phyloP scores from a whole-genome alignment of 2,113 vertebrate genomes.

The Lagopus leucura region DNA sequence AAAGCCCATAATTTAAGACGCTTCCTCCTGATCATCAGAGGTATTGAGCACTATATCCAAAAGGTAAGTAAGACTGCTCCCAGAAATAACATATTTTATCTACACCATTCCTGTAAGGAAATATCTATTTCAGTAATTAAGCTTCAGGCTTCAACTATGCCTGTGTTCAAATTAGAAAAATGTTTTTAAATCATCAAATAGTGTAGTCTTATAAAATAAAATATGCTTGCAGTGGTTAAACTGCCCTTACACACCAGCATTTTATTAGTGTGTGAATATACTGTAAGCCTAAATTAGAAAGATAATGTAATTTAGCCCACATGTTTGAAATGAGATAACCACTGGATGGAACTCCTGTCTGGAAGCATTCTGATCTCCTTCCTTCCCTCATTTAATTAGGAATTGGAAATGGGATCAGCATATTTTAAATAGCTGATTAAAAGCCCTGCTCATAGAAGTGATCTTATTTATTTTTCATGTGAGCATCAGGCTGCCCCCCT shows the following conservation, averaged over 20 bases:
- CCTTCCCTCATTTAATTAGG: not conserved
- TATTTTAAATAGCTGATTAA: slow-evolving; percentile 34
- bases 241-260: not conserved
- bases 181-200: slow-evolving; percentile 17
- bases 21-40: not conserved
- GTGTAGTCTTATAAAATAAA: slow-evolving; percentile 22
- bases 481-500: not conserved
- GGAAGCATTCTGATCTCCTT: not conserved
- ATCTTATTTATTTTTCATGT: not conserved
- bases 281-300: not conserved
- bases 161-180: slow-evolving; percentile 13
- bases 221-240: not conserved
- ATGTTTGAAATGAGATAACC: not conserved
- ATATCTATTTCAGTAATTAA: slow-evolving; percentile 15
- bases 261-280: not conserved
- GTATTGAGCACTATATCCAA: slow-evolving; percentile 1
- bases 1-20: slow-evolving; percentile 36
- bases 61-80: not conserved
- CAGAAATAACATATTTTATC: not conserved
- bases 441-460: not conserved
- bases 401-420: slow-evolving; percentile 24
- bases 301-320: not conserved
- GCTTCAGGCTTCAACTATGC: slow-evolving; percentile 5
- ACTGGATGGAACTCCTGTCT: not conserved
- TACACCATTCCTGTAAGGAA: not conserved